Percentiles rank a stretch among this genome's conserved stretches.
phyloP scores from a whole-genome alignment of 2,797 vertebrate genomes.

The Paratrypauchen microcephalus region DNA sequence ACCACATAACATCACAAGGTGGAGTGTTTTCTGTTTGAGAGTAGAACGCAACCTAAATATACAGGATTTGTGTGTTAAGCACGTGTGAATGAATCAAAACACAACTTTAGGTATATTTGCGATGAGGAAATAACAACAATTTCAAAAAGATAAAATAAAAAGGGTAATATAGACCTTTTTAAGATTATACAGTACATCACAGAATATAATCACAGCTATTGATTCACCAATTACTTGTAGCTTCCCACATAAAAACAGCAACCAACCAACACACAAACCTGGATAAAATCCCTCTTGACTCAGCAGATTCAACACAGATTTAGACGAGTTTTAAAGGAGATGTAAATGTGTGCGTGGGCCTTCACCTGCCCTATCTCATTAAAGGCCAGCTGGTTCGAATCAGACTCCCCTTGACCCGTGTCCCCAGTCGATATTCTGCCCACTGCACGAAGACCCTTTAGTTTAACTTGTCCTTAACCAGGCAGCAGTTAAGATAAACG shows the following conservation, averaged over 20 bases:
- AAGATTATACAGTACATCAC: no score
- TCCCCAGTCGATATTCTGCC: conserved; percentile 55
- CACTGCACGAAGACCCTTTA: conserved; percentile 54
- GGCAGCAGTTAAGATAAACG: conserved; percentile 44
- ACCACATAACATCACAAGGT: no score
- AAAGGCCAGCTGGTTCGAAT: conserved; percentile 62
- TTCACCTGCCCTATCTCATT: conserved; percentile 46
- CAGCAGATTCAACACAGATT: neutral
- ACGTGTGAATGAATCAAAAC: no score
- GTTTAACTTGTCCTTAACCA: conserved; percentile 58
- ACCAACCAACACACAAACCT: neutral
- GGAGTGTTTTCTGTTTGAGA: no score
- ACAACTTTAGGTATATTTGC: no score
- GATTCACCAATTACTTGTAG: no score
- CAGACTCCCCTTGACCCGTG: conserved; percentile 59
- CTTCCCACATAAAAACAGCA: neutral
- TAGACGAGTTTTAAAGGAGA: conserved; percentile 20
- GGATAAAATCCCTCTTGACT: neutral
- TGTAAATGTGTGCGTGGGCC: conserved; percentile 37
- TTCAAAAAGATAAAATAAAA: no score
- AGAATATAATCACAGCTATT: no score
- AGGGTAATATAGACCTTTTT: no score
- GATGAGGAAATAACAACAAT: no score
- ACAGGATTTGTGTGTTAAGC: no score
- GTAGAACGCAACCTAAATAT: no score